Percentiles rank a stretch among this genome's conserved stretches.
Conservation (phyloP, 64 coral and sea anemone genomes). For the Montipora cactus region DNA sequence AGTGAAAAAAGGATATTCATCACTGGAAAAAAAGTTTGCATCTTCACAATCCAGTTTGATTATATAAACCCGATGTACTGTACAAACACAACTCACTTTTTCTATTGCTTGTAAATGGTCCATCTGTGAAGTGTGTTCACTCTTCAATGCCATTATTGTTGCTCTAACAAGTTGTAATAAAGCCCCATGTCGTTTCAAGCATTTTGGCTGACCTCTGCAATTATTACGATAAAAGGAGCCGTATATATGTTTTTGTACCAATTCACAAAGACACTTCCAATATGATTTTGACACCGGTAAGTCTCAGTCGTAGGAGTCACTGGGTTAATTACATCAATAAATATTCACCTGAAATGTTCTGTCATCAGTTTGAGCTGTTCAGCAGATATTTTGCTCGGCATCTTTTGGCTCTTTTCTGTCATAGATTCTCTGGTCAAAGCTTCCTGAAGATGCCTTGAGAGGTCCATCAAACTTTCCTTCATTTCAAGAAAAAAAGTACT, state of each 20-base stretch:
- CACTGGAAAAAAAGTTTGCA: too few relatives aligned
- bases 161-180: constrained; percentile 93
- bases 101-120: constrained; percentile 50
- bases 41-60: background rate
- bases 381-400: constrained; percentile 63
- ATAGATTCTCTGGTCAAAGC: constrained; percentile 81
- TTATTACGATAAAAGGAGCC: background rate
- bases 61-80: too few relatives aligned
- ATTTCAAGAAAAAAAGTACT: background rate
- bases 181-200: constrained; percentile 76
- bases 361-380: constrained; percentile 74
- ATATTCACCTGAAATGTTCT: constrained; percentile 76
- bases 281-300: too few relatives aligned
- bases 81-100: constrained; percentile 15
- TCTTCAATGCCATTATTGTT: constrained; percentile 72
- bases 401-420: constrained; percentile 46
- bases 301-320: too few relatives aligned
- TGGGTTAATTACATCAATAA: too few relatives aligned
- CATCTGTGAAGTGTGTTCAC: constrained; percentile 59
- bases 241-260: too few relatives aligned
- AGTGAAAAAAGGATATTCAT: too few relatives aligned
- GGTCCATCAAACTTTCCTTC: constrained; percentile 80
- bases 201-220: constrained; percentile 82
- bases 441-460: constrained; percentile 77
- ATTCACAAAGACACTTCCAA: background rate